Conservation (phyloP, 2,888 invertebrate genomes). For the Lasioglossum pauxillum region DNA sequence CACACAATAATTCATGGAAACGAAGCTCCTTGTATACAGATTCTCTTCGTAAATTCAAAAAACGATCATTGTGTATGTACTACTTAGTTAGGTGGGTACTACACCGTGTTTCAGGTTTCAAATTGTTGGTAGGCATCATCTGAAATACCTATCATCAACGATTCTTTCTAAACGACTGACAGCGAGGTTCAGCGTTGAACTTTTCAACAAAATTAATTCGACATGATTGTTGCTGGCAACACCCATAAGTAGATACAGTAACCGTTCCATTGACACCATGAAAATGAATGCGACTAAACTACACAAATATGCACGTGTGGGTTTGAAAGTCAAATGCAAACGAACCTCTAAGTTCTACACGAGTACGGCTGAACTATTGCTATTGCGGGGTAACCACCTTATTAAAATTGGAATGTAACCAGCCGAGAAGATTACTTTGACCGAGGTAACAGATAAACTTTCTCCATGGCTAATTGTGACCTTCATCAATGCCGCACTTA, state of each 20-base stretch:
- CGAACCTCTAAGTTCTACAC: slow-evolving; percentile 13
- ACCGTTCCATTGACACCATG: not conserved
- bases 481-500: slow-evolving; percentile 18
- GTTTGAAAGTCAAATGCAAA: slow-evolving; percentile 69
- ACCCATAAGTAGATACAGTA: not conserved
- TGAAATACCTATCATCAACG: not conserved
- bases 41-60: not conserved
- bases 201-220: not conserved
- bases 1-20: not conserved
- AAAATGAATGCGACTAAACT: not conserved
- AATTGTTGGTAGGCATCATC: not conserved
- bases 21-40: not conserved
- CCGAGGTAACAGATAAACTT: slow-evolving; percentile 26
- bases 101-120: not conserved
- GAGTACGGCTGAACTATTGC: slow-evolving; percentile 12
- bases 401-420: slow-evolving; percentile 11
- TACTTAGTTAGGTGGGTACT: not conserved
- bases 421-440: not conserved
- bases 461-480: slow-evolving; percentile 10
- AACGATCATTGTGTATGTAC: not conserved
- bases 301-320: slow-evolving; percentile 27
- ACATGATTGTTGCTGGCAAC: not conserved
- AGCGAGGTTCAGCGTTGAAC: not conserved
- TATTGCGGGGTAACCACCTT: not conserved
- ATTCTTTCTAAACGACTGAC: not conserved